Evolutionary conservation across 2,113 vertebrate genomes (phyloP).

Genomic region (Rhadina sibilatrix): DNA sequence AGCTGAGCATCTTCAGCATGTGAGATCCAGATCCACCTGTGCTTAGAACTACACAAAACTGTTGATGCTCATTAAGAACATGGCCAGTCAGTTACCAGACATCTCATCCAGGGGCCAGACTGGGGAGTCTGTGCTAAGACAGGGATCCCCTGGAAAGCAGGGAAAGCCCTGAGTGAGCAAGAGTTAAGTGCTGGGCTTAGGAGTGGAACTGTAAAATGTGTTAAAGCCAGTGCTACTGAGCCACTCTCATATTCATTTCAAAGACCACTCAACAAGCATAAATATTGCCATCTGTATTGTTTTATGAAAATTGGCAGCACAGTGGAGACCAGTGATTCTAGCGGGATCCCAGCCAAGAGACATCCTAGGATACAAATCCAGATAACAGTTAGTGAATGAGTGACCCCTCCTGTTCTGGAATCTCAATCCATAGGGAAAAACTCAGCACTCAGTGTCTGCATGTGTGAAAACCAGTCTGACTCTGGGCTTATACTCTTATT

Average conservation of each 20-base stretch:
- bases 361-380: background rate
- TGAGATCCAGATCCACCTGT: background rate
- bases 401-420: background rate
- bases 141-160: background rate
- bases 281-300: conserved; percentile 51
- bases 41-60: background rate
- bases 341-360: conserved; percentile 2
- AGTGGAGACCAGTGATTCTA: conserved; percentile 3
- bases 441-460: background rate
- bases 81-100: background rate
- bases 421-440: background rate
- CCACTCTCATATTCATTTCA: conserved; percentile 2
- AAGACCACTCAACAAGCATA: conserved; percentile 5
- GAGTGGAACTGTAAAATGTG: background rate
- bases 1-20: background rate
- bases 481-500: background rate
- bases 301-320: conserved; percentile 18
- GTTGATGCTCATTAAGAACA: background rate
- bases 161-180: background rate
- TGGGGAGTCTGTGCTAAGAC: background rate
- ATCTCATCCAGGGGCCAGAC: background rate
- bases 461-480: background rate
- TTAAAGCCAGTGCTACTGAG: background rate
- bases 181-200: background rate
- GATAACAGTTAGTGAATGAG: background rate